phyloP scores from a whole-genome alignment of 2,113 vertebrate genomes.

The Lycocorax pyrrhopterus region DNA sequence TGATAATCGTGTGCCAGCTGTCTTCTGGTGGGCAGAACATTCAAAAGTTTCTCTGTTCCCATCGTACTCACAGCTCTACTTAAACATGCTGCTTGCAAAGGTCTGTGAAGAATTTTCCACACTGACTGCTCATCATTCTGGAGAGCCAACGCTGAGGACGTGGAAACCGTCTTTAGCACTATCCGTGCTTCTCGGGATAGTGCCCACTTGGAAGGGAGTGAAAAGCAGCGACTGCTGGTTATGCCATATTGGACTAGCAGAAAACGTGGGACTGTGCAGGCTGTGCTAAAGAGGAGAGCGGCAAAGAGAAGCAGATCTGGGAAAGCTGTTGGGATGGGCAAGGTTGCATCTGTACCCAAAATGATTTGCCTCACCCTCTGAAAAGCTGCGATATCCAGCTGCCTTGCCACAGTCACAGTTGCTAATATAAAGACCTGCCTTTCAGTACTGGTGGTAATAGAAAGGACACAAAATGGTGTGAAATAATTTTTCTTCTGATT shows the following conservation, averaged over 20 bases:
- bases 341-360: not conserved
- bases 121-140: not conserved
- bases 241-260: not conserved
- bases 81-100: not conserved
- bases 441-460: not conserved
- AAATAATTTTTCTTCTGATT: not conserved
- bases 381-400: not conserved
- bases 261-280: not conserved
- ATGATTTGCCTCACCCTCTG: fast-evolving
- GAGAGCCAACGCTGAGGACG: not conserved
- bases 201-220: not conserved
- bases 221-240: not conserved
- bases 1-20: constrained; percentile 30
- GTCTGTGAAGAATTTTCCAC: constrained; percentile 27
- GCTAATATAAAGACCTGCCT: not conserved
- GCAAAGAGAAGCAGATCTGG: not conserved
- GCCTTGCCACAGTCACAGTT: fast-evolving
- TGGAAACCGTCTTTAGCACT: not conserved
- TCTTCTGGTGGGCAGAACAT: constrained; percentile 44
- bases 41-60: constrained; percentile 28
- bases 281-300: not conserved
- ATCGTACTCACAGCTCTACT: not conserved
- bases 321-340: not conserved
- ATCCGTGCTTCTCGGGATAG: not conserved
- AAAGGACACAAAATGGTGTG: not conserved